Base-by-base conservation (phyloP, 2,797 vertebrate species). In the Todus mexicanus region DNA sequence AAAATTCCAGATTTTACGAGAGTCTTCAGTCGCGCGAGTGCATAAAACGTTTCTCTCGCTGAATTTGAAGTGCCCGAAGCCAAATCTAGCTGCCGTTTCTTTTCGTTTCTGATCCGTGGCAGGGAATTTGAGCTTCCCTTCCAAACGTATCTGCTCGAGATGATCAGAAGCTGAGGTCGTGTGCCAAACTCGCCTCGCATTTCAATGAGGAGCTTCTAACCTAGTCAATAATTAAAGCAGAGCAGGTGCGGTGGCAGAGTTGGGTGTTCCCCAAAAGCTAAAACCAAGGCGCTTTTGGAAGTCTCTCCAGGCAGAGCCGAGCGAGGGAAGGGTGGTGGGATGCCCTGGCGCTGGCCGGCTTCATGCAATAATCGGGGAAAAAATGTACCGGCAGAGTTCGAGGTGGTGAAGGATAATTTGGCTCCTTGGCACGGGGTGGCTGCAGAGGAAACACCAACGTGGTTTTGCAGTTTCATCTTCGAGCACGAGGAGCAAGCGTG, bases 241-340 rank as follows among this genome's bases (percentile, higher is more conserved):
- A 93, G 91, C 89, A 94, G 93, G 82, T 94, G 92, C 51, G 6
- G 70, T 31, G 76, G 50, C 54, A 64, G 43, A 60, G 57, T 57
- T 89, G 91, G 90, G 91, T 89, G 82, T 77, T 94, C 75, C 93
- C 92, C 92, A 95, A 90, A 78, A 85, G 42, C 88, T 54, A 12
- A 12, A 93, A 95, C 87, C 81, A 90, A 92, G 87, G 71, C 11
- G 11, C 87, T 92, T 96, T 91, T 92, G 81, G 93, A 33, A 73
- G n/a, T 21, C 21, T 84, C 31, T 51, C 65, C 12, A 54, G 76
- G 73, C 84, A 80, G 88, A 95, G 81, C 75, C 59, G 74, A 83
- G 87, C 1, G 5, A 64, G 69, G 6, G 65, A 89, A 40, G 84
- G 71, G 27, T 50, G 61, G 71, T 70, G 13, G 77, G 47, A 53